These are phyloP conservation scores for Meloidogyne chitwoodi DNA, from an alignment of 1,140 invertebrate species.

Conservation along the genomic window DNA sequence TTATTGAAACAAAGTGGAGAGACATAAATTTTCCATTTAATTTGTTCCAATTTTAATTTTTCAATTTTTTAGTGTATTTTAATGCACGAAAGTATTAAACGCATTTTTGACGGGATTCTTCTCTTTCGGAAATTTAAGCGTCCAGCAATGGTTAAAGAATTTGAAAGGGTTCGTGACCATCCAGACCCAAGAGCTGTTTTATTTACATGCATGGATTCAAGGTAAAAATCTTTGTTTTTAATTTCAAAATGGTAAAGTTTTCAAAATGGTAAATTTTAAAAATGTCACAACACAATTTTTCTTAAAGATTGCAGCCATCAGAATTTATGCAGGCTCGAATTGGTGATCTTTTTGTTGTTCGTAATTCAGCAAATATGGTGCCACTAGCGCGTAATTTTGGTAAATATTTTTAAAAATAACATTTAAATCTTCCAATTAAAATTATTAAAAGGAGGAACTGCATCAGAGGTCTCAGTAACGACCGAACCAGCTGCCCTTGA, in stretches of 20 bases:
- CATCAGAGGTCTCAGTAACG: slow-evolving; percentile 62
- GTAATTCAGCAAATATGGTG: slow-evolving; percentile 88
- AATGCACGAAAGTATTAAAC: slow-evolving; percentile 41
- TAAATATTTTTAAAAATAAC: neutral
- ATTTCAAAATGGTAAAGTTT: neutral
- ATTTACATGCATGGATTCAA: slow-evolving; percentile 86
- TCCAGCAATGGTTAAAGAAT: slow-evolving; percentile 55
- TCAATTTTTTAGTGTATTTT: neutral
- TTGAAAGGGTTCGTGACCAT: slow-evolving; percentile 55
- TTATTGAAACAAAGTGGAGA: neutral
- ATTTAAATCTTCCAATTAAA: slow-evolving; percentile 24
- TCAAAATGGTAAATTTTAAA: neutral
- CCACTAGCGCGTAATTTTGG: slow-evolving; percentile 81
- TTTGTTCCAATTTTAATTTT: neutral
- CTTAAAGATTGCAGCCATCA: slow-evolving; percentile 85
- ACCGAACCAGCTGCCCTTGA: slow-evolving; percentile 90
- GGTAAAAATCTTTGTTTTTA: slow-evolving; percentile 28
- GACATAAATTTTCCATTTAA: neutral
- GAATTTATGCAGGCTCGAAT: slow-evolving; percentile 88
- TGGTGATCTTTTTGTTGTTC: slow-evolving; percentile 91
- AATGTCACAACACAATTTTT: neutral
- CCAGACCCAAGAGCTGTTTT: slow-evolving; percentile 86
- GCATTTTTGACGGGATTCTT: slow-evolving; percentile 52
- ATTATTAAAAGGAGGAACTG: slow-evolving; percentile 40
- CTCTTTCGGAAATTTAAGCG: slow-evolving; percentile 51